Percentiles rank a stretch among this genome's conserved stretches.
Evolutionary conservation across 23 tunicate genomes (phyloP).

Genomic region (Halocynthia roretzi): DNA sequence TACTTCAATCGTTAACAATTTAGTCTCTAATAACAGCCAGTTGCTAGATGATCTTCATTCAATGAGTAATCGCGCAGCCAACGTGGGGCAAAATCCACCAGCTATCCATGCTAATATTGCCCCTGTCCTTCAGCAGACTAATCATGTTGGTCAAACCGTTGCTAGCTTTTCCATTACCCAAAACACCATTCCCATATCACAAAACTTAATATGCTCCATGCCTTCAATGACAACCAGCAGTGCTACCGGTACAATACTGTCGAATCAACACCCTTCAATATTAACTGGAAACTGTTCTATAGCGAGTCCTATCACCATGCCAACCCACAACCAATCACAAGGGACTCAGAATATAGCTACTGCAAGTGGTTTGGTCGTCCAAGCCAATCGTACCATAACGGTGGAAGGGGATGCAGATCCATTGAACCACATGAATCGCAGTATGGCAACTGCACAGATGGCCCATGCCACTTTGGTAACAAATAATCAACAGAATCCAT

Average conservation of each 20-base stretch:
- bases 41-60: constrained; percentile 17
- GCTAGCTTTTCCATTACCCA: constrained; percentile 15
- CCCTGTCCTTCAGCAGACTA: constrained; percentile 14
- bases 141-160: background rate
- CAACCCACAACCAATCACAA: background rate
- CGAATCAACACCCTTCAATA: background rate
- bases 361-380: constrained; percentile 9
- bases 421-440: constrained; percentile 1
- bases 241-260: constrained; percentile 3
- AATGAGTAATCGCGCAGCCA: constrained; percentile 15
- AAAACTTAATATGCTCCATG: constrained; percentile 13
- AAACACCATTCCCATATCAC: constrained; percentile 10
- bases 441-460: constrained; percentile 26
- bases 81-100: background rate
- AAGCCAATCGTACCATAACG: background rate
- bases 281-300: background rate
- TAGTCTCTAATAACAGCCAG: constrained; percentile 1
- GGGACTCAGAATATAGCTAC: constrained; percentile 9
- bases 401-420: constrained; percentile 14
- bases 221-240: constrained; percentile 23
- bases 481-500: constrained; percentile 10
- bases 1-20: background rate
- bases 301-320: constrained; percentile 5
- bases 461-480: constrained; percentile 22
- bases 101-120: constrained; percentile 6